Percentiles rank a stretch among this genome's conserved stretches.
Conservation (phyloP, 2,113 vertebrate genomes). For the Lepisosteus osseus region DNA sequence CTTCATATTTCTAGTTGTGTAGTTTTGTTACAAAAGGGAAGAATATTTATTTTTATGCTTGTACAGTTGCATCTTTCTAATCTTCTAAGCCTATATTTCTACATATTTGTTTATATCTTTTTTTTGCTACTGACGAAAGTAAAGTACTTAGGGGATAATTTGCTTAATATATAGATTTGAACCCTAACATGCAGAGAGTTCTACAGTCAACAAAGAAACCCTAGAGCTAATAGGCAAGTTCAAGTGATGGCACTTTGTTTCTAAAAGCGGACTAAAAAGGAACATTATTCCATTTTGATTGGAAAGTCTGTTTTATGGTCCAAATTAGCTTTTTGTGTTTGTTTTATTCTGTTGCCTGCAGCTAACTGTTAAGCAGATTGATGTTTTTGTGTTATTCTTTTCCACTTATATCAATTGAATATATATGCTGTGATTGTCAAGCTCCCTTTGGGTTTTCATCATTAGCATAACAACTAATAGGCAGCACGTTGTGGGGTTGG, state of each 20-base stretch:
- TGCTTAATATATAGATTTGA: conserved; percentile 4
- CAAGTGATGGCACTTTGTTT: neutral
- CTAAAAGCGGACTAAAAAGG: no score
- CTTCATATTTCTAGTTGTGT: neutral
- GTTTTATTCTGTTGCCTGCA: conserved; percentile 14
- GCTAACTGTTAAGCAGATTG: conserved; percentile 12
- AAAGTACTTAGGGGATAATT: neutral
- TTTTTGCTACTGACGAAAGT: conserved; percentile 2
- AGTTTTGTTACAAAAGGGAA: conserved; percentile 11
- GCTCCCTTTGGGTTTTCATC: no score
- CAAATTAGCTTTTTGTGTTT: neutral
- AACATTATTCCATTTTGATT: neutral
- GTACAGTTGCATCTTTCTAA: conserved; percentile 19
- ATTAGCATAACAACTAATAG: no score
- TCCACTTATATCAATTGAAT: conserved; percentile 1
- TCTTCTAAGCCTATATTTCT: conserved; percentile 13
- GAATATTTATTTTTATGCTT: conserved; percentile 21
- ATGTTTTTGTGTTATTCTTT: conserved; percentile 2
- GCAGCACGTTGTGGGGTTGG: no score
- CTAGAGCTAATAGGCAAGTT: neutral
- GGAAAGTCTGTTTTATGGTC: no score
- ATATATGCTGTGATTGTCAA: no score
- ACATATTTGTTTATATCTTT: neutral
- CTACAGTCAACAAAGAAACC: neutral
- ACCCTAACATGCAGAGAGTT: neutral